A percentile compares a stretch with the other conserved stretches of the same genome.
phyloP scores from a whole-genome alignment of 2,888 invertebrate genomes.

The Sussaba pulchella region DNA sequence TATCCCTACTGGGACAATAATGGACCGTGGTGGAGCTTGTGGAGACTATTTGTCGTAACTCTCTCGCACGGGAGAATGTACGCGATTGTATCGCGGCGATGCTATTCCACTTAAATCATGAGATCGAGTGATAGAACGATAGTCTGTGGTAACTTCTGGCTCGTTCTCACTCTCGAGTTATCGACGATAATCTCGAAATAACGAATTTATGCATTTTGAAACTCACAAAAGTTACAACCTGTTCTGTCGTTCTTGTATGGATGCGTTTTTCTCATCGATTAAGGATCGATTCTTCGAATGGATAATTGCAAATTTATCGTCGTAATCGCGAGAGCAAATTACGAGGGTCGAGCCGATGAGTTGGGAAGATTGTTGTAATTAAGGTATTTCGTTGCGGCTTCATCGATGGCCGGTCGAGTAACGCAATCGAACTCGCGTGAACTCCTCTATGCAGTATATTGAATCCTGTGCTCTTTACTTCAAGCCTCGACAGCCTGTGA shows the following conservation, averaged over 20 bases:
- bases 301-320: neutral
- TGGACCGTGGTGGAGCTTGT: conserved; percentile 17
- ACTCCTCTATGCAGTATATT: neutral
- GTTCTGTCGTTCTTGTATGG: conserved; percentile 1
- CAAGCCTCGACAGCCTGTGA: neutral
- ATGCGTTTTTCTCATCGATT: neutral
- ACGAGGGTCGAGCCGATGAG: conserved; percentile 21
- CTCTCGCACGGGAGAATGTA: conserved; percentile 4
- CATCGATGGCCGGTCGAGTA: neutral
- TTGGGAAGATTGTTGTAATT: neutral
- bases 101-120: neutral
- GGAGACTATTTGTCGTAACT: conserved; percentile 29
- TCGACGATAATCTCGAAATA: neutral
- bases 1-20: conserved; percentile 5
- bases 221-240: conserved; percentile 9
- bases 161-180: neutral
- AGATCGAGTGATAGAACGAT: conserved; percentile 17
- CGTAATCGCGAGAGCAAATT: conserved; percentile 5
- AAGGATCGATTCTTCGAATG: neutral
- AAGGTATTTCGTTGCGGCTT: neutral
- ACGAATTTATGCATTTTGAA: neutral
- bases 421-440: conserved; percentile 1
- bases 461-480: neutral
- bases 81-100: conserved; percentile 26
- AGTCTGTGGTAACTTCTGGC: neutral